Conservation (phyloP, 2,797 vertebrate species). For the Crypturellus tataupa region DNA sequence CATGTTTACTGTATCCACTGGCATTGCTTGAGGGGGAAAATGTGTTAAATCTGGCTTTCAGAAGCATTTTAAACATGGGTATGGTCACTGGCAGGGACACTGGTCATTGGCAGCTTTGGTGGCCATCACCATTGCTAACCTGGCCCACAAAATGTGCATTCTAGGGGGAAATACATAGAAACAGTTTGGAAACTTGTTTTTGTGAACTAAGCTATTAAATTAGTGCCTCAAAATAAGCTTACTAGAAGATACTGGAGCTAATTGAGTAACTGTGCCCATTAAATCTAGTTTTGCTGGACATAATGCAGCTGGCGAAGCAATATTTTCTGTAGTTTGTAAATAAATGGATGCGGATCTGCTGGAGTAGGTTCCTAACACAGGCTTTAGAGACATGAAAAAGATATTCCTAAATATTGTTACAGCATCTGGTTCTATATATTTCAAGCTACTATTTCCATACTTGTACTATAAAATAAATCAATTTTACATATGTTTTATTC, state of each 20-base stretch:
- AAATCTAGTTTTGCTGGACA: background rate
- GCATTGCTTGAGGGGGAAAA: background rate
- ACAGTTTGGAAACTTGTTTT: background rate
- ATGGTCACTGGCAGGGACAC: background rate
- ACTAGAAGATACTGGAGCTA: background rate
- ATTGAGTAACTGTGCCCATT: background rate
- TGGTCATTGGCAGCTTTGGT: background rate
- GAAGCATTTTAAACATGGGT: background rate
- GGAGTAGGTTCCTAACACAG: background rate
- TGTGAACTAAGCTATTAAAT: background rate
- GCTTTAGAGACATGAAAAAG: background rate
- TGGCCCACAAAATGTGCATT: background rate
- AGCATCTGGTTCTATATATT: background rate
- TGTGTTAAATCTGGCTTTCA: background rate
- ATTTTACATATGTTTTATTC: background rate
- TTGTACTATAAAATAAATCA: background rate
- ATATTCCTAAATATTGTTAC: background rate
- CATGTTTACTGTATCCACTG: background rate
- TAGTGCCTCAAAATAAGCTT: background rate
- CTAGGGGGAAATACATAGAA: background rate
- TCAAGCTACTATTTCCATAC: background rate
- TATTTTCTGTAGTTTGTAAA: background rate
- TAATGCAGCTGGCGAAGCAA: background rate
- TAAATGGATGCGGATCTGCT: background rate
- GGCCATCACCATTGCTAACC: background rate